Conservation (phyloP, 2,113 vertebrate species). For the Mus spicilegus region DNA sequence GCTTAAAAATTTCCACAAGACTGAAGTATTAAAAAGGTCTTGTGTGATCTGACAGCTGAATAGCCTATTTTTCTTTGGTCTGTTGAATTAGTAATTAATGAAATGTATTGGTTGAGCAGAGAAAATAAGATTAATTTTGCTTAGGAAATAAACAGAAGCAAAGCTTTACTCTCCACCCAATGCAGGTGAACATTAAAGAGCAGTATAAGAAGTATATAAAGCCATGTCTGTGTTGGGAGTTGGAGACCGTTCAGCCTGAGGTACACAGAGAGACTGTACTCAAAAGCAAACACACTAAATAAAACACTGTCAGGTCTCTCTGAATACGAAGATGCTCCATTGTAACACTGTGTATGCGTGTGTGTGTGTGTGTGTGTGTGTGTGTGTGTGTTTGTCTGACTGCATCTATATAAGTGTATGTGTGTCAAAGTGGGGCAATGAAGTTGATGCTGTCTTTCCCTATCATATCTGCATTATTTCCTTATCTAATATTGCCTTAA, state of each 20-base stretch:
- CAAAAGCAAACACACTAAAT: neutral
- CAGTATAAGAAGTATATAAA: constrained; percentile 25
- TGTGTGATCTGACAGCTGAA: constrained; percentile 73
- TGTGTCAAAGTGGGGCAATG: neutral
- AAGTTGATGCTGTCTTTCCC: neutral
- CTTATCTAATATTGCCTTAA: neutral
- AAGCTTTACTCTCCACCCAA: constrained; percentile 61
- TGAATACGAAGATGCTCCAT: constrained; percentile 10
- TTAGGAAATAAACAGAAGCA: constrained; percentile 75
- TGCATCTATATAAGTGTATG: neutral
- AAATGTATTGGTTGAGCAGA: constrained; percentile 76
- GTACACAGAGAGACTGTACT: neutral
- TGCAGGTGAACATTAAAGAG: constrained; percentile 66
- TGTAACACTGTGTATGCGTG: neutral
- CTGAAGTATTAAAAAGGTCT: constrained; percentile 76
- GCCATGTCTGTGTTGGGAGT: neutral
- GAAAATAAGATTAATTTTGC: constrained; percentile 79
- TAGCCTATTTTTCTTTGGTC: constrained; percentile 71
- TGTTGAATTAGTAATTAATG: constrained; percentile 76
- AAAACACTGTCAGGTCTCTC: neutral
- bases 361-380: neutral
- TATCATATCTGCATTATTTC: neutral
- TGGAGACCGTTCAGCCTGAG: neutral
- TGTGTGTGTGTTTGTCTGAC: neutral
- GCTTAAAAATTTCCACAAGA: constrained; percentile 75